Base-by-base conservation (phyloP, 1,140 invertebrate genomes). In the Drosophila ironensis region DNA sequence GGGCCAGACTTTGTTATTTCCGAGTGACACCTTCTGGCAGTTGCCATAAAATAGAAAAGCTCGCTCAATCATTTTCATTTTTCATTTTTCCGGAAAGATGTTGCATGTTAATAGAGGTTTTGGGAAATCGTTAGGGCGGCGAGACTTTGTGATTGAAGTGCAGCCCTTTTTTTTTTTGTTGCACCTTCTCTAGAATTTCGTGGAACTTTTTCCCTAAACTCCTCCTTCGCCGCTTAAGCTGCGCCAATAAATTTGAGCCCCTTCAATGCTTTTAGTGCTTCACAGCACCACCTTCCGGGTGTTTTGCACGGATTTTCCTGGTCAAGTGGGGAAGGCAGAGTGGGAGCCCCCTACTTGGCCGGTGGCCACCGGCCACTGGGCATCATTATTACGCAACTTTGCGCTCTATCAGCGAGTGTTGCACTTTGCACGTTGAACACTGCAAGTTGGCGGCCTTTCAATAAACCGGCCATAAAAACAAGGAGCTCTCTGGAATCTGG, bases 391-490 rank as follows among this genome's bases (percentile, higher is more conserved):
- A 82, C 61, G 77, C 77, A 80, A 72, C 12, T 3, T 22, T 50
- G 67, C 40, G 59, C 42, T 52, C 44, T 50, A 46, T 53, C 25
- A 20, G 33, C 27, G 19, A 20, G 11, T 30, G 16, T 41, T 25
- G 53, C 22, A 54, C 27, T 51, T 40, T 30, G 53, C 51, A 61
- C 27, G 28, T 45, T 35, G 28, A 53, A 35, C 19, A 16, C 19
- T 41, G 44, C 12, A 12, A 37, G 24, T 66, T 61, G 59, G 51
- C 77, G 54, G 45, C 46, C 53, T 82, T 78, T 82, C 78, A 78
- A 82, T 82, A 73, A 82, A 64, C 53, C 41, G 42, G 35, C 73
- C 69, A 82, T 84, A 82, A 82, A 82, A 81, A 77, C 30, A 57
- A 48, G 61, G 50, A 27, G 20, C n/a, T 28, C n/a, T n/a, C 20